A percentile compares a stretch with the other conserved stretches of the same genome.
These are phyloP conservation scores for Drosophila neonasuta DNA, from an alignment of 2,888 invertebrate species.

Conservation along the genomic window DNA sequence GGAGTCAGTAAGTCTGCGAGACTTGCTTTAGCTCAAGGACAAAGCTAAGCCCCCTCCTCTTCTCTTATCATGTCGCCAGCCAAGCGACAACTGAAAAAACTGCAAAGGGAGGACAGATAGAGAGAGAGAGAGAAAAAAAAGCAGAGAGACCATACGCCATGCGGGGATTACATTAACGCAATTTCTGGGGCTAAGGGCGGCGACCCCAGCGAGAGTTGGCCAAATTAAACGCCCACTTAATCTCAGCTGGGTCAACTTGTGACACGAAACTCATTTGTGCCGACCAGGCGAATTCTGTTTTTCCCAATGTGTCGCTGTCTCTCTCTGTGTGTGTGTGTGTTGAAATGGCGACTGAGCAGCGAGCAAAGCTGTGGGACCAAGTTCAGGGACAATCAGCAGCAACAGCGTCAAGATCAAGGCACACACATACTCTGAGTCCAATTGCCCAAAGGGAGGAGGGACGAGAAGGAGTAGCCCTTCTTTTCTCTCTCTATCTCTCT, in stretches of 20 bases:
- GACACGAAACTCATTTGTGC: slow-evolving; percentile 74
- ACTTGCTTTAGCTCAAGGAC: slow-evolving; percentile 48
- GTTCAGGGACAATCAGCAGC: slow-evolving; percentile 62
- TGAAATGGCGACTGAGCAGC: slow-evolving; percentile 25
- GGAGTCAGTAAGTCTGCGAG: slow-evolving; percentile 42
- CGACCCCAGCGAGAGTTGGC: slow-evolving; percentile 65
- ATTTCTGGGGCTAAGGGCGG: slow-evolving; percentile 53
- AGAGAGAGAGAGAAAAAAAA: slow-evolving; percentile 13
- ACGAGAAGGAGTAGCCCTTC: not conserved
- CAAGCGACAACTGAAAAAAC: slow-evolving; percentile 40
- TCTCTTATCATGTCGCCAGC: slow-evolving; percentile 22
- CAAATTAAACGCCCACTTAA: slow-evolving; percentile 78
- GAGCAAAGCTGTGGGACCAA: slow-evolving; percentile 35
- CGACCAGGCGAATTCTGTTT: slow-evolving; percentile 15
- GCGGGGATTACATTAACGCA: slow-evolving; percentile 74
- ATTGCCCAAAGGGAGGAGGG: not conserved
- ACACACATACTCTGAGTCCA: slow-evolving; percentile 43
- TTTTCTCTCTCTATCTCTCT: not conserved
- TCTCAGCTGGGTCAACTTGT: slow-evolving; percentile 75
- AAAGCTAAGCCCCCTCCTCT: slow-evolving; percentile 14
- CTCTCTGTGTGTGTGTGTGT: slow-evolving; percentile 7
- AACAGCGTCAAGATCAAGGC: slow-evolving; percentile 68
- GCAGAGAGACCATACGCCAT: slow-evolving; percentile 59
- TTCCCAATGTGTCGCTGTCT: not conserved
- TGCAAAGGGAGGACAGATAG: not conserved